Percentiles rank a stretch among this genome's conserved stretches.
Conservation (phyloP, 2,113 vertebrate species). For the Sterrhoptilus dennistouni region DNA sequence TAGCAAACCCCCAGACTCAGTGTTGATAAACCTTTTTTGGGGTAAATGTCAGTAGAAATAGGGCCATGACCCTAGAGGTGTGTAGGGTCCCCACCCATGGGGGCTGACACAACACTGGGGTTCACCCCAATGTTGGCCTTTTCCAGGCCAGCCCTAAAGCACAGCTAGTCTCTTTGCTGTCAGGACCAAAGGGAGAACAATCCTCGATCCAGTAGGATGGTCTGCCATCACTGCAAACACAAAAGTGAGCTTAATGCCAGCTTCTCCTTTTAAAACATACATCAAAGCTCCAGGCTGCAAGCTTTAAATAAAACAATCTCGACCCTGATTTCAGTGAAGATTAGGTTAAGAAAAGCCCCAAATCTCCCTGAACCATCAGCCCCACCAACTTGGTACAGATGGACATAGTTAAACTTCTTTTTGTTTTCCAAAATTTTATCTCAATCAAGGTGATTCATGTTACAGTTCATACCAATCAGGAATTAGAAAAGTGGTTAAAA, state of each 20-base stretch:
- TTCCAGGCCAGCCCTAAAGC: neutral
- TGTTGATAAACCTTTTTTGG: neutral
- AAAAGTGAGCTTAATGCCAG: neutral
- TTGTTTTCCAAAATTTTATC: slow-evolving; percentile 53
- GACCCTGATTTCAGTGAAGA: neutral
- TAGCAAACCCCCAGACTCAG: neutral
- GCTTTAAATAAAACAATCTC: neutral
- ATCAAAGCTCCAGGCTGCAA: neutral
- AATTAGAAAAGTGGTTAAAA: slow-evolving; percentile 66
- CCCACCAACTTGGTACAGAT: neutral
- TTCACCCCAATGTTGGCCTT: neutral
- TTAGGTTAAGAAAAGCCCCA: neutral
- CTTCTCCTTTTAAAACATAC: neutral
- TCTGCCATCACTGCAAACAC: neutral
- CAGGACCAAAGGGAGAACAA: neutral
- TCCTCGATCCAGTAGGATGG: neutral
- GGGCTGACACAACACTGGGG: accelerated
- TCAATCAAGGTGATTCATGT: slow-evolving; percentile 6
- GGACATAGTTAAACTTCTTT: neutral
- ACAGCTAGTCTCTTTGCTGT: neutral
- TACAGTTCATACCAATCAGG: slow-evolving; percentile 30
- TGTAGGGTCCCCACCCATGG: accelerated
- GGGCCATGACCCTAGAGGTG: accelerated
- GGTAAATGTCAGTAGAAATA: neutral
- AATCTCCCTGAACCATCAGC: neutral